Evolutionary conservation across 2,113 vertebrate genomes (phyloP), one percentile per base, ranked within the genome.

Genomic region (Callipepla squamata): DNA sequence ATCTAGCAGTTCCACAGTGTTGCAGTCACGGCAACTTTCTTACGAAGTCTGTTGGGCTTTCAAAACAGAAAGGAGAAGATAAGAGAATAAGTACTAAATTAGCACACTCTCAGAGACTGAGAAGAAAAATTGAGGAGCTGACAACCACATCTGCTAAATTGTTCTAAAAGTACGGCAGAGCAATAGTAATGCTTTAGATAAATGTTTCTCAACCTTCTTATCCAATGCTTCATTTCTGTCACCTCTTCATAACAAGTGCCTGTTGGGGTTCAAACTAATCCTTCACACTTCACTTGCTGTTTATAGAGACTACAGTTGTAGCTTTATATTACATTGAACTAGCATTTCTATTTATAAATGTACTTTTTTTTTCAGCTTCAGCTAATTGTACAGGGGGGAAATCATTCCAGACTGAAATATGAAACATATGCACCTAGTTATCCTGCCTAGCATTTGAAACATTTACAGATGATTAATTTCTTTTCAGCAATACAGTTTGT

Each of bases 11-110:
- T 47, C 55, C 30, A 7, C 11, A 7, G 3, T 0, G 3, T 7
- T 0, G 1, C 4, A 8, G 14, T 1, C 25, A 1, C 1, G 3
- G 47, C 7, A 2, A 47, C 38, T n/a, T 32, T 53, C 51, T 50
- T 8, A 34, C 44, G 21, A 22, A 28, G 51, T 9, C 23, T 22
- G 17, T 22, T 47, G 44, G 23, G 50, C 30, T 63, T 25, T 38
- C 65, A 68, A 28, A 59, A 6, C 8, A 28, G 34, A 11, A 25
- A 8, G 34, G 23, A 28, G 72, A 69, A 40, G 14, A 15, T 1
- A 2, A 19, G 62, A 45, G 18, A 13, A 80, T 28, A 85, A 32
- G 4, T 0, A 1, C 0, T 5, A 40, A 73, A 66, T 40, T 0
- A 36, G 34, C 26, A 45, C 30, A 4, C 32, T 77, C 13, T 20